Evolutionary conservation across 2,113 vertebrate genomes (phyloP).

Genomic region (Leptodactylus fuscus): DNA sequence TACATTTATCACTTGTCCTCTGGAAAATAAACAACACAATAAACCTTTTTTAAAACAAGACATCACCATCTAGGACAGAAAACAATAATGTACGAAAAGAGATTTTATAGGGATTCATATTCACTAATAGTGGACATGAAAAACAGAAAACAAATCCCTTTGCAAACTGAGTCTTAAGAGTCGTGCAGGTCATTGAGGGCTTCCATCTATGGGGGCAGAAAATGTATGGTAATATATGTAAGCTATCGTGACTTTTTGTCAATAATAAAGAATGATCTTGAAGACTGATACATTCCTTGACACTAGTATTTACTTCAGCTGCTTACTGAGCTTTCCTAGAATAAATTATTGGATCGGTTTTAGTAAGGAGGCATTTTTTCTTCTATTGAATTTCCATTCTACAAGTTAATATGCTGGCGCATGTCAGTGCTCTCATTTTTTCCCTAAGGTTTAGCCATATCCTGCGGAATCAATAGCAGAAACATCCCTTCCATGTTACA

Average conservation of each 20-base stretch:
- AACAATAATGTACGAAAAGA: too few relatives aligned
- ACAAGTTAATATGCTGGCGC: neutral
- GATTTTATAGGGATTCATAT: too few relatives aligned
- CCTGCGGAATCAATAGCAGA: neutral
- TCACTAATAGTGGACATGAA: too few relatives aligned
- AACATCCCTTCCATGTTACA: neutral
- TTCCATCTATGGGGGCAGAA: neutral
- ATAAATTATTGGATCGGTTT: conserved; percentile 7
- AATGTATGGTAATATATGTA: conserved; percentile 31
- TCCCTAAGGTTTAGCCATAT: neutral
- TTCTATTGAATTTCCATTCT: neutral
- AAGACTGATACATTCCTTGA: conserved; percentile 26
- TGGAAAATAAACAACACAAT: too few relatives aligned
- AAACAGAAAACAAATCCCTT: neutral
- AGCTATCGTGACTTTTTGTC: conserved; percentile 10
- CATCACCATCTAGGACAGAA: too few relatives aligned
- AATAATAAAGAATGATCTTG: conserved; percentile 36
- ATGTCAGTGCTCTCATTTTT: neutral
- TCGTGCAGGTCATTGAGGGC: neutral
- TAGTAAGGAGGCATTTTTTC: conserved; percentile 12
- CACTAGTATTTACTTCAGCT: neutral
- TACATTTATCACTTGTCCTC: too few relatives aligned
- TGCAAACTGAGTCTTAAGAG: neutral
- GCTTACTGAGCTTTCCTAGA: neutral
- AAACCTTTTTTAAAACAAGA: too few relatives aligned